A percentile compares a stretch with the other conserved stretches of the same genome.
phyloP scores from a whole-genome alignment of 2,888 invertebrate genomes.

The Apantesis nais region DNA sequence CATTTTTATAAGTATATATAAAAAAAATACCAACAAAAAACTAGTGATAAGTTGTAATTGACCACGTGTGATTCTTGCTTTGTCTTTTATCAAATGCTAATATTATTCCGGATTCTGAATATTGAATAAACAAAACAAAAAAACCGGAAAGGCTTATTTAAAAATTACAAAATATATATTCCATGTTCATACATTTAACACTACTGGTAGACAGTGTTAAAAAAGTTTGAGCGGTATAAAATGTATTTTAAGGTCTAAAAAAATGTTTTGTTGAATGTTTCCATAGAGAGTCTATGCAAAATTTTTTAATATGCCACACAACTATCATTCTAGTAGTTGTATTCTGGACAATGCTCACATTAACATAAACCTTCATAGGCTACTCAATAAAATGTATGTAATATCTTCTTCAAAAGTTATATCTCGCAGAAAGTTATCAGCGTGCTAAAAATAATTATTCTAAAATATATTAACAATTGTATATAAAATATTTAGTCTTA shows the following conservation, averaged over 20 bases:
- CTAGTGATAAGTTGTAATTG: background rate
- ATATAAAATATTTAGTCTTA: background rate
- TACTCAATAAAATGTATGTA: background rate
- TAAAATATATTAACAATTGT: background rate
- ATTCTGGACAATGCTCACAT: background rate
- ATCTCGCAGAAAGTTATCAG: background rate
- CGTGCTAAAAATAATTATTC: background rate
- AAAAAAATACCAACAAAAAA: background rate
- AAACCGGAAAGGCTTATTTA: background rate
- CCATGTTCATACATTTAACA: conserved; percentile 2
- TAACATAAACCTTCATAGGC: background rate
- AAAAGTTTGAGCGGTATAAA: background rate
- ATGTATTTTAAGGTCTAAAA: background rate
- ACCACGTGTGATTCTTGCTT: background rate
- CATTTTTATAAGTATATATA: background rate
- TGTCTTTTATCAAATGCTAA: background rate
- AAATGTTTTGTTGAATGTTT: background rate
- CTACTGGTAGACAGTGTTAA: background rate
- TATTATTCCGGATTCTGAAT: background rate
- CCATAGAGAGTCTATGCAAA: background rate
- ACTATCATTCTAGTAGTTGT: background rate
- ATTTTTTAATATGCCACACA: background rate
- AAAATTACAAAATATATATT: conserved; percentile 1
- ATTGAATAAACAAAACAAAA: background rate
- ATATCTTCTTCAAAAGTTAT: background rate